Evolutionary conservation across 2,888 invertebrate genomes (phyloP), one percentile per base, ranked within the genome.

Genomic region (Scrobipalpa costella): DNA sequence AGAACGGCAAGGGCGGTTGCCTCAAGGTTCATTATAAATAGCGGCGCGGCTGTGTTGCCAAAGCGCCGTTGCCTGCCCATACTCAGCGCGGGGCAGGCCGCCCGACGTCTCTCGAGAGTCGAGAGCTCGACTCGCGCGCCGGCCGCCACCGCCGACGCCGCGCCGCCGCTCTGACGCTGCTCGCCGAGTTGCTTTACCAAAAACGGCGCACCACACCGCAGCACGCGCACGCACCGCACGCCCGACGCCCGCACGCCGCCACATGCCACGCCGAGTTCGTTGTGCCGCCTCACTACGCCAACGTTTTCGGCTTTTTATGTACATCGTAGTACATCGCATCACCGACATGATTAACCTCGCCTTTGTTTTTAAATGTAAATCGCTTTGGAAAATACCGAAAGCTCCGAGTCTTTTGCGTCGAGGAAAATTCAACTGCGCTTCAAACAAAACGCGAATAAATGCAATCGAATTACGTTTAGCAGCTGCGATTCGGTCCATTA

Each of bases 11-110:
- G 90, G 90, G 89, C 90, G 85, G 87, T 84, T 85, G 84, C 76
- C 85, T 88, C 90, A 91, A 90, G 90, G 90, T 90, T 88, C 79
- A 82, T 83, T 88, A 90, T 85, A 90, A 90, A 90, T 90, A 90
- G 88, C 81, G 66, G 66, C 73, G 80, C 84, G 88, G 88, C 84
- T 87, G 88, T 85, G 84, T 80, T 90, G 90, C 89, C 89, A 90
- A 86, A 88, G 86, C 81, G 80, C 78, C 78, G 80, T 77, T 80
- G 80, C 79, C 82, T 85, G 83, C 83, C 86, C 88, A 85, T 86
- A 84, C 83, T 82, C 81, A 81, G 83, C 77, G 77, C 73, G 77
- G 78, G 70, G 73, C 71, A 69, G 69, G 71, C 72, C 72, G 74
- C 66, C 69, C 69, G 66, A 9, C 58, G 61, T n/a, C 33, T 9